These are phyloP conservation scores for Gymnocephalus cernua DNA, from an alignment of 2,113 vertebrate genomes.

Conservation along the genomic window DNA sequence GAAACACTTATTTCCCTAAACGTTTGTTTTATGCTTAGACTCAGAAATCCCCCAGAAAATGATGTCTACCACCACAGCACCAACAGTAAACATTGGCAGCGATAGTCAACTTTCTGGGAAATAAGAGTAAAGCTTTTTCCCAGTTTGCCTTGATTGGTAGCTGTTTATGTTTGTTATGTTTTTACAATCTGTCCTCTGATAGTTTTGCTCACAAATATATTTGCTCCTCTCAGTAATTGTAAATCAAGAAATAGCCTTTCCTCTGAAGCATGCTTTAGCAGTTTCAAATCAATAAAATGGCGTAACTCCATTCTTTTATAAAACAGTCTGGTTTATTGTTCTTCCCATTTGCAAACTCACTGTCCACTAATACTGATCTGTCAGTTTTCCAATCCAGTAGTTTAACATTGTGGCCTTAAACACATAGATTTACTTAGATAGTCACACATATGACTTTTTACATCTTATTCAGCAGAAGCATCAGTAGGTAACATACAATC, in stretches of 20 bases:
- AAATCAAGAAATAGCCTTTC: not conserved
- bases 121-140: not conserved
- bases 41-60: not conserved
- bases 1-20: not conserved
- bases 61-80: not conserved
- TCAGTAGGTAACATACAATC: not conserved
- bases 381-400: not conserved
- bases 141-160: not conserved
- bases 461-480: not conserved
- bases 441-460: not conserved
- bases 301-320: not conserved
- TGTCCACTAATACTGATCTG: not conserved
- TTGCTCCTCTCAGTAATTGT: not conserved
- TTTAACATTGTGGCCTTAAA: not conserved
- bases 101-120: not conserved
- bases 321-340: not conserved
- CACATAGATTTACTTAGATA: not conserved
- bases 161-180: not conserved
- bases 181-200: not conserved
- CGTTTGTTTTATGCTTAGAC: not conserved
- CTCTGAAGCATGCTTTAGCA: not conserved
- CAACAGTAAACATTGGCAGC: not conserved
- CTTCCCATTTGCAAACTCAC: not conserved
- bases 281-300: not conserved
- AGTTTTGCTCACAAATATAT: not conserved